Conservation (phyloP, 2,113 vertebrate genomes). For the Sapajus apella region DNA sequence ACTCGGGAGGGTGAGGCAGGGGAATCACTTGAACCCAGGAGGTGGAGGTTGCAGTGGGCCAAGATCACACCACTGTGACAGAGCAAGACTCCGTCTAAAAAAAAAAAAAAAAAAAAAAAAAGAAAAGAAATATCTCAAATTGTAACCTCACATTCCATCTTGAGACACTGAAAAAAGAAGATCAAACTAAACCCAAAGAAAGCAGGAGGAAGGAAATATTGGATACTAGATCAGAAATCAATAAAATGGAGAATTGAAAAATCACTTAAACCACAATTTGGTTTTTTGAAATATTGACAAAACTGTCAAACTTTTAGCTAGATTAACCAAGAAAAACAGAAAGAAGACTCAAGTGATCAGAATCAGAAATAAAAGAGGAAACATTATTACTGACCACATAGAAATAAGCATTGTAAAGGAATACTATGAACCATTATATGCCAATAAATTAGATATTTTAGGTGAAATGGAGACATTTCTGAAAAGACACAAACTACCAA, state of each 20-base stretch:
- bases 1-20: no score
- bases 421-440: background rate
- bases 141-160: background rate
- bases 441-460: background rate
- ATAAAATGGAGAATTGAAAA: background rate
- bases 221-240: background rate
- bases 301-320: background rate
- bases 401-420: background rate
- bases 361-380: background rate
- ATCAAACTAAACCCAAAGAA: background rate
- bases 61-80: no score
- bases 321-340: background rate
- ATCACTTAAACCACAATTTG: background rate
- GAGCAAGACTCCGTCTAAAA: no score
- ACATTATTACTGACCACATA: background rate
- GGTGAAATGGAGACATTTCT: background rate
- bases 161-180: background rate
- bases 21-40: no score
- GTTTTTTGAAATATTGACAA: background rate
- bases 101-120: background rate
- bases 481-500: background rate
- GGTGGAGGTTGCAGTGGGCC: no score
- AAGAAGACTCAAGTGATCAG: background rate
- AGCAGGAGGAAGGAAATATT: background rate
- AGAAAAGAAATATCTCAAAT: background rate